Conservation (phyloP, 2,113 vertebrate species). For the Egretta garzetta region DNA sequence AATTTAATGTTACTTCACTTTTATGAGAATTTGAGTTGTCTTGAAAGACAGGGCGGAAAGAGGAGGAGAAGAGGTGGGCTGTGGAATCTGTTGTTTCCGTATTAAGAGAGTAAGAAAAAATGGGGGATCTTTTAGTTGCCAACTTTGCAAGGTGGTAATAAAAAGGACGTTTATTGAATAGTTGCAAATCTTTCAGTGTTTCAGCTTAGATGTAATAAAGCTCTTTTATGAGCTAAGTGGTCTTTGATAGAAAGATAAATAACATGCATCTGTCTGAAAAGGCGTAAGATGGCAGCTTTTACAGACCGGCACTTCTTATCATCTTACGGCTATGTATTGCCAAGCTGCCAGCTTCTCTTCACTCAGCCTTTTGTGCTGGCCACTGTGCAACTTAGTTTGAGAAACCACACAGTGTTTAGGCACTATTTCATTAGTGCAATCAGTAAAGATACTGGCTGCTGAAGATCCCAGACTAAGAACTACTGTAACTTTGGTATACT, state of each 20-base stretch:
- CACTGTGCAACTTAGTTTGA: not conserved
- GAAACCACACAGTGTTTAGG: not conserved
- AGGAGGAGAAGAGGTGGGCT: not conserved
- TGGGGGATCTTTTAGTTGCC: not conserved
- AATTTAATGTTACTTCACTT: not conserved
- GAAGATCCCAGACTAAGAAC: not conserved
- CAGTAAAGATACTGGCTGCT: not conserved
- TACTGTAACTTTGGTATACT: not conserved
- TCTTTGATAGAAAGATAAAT: not conserved
- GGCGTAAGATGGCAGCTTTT: not conserved
- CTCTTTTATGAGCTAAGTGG: not conserved
- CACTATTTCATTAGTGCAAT: not conserved
- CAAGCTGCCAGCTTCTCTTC: not conserved
- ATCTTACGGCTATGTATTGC: not conserved
- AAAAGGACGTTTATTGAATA: not conserved
- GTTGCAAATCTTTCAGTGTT: not conserved
- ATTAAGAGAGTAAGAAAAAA: not conserved
- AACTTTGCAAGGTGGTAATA: not conserved
- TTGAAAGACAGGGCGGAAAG: not conserved
- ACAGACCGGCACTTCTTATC: not conserved
- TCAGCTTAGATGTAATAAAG: not conserved
- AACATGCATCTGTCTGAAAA: not conserved
- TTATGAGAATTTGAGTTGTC: not conserved
- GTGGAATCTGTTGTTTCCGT: not conserved
- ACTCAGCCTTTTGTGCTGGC: not conserved